Base-by-base conservation (phyloP, 2,888 invertebrate species). In the Pecten maximus region DNA sequence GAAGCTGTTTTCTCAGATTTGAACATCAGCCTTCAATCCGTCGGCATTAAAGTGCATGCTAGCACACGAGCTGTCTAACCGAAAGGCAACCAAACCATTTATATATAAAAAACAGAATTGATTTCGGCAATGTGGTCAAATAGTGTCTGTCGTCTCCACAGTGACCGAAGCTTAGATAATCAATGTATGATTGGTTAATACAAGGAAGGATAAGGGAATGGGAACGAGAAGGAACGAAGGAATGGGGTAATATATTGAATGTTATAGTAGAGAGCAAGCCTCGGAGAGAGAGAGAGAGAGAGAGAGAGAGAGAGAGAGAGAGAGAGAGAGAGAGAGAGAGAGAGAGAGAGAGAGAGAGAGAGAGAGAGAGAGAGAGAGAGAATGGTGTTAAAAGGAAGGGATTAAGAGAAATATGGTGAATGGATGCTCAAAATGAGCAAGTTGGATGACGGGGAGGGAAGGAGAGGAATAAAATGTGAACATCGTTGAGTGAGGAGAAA, bases 51-150 rank as follows among this genome's bases (percentile, higher is more conserved):
- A 54, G 54, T 54, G n/a, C 54, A 54, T 54, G 54, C 54, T 19
- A 54, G 54, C 54, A 54, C 54, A 54, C 23, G 54, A 54, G 54
- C 54, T 54, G 54, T 54, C 54, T 54, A 23, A 54, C 19, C 19
- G 54, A 54, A 54, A 54, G 54, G 54, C 54, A 54, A 54, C 54
- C 54, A 54, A 54, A 54, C 8, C 54, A 54, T 54, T 54, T 54
- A 54, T 54, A 19, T 54, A 54, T n/a, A 54, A 6, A n/a, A n/a
- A 50, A 50, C 16, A 50, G n/a, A 54, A 54, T 54, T 54, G 54
- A 54, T 54, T 54, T 54, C 54, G n/a, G 54, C 54, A 54, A 54
- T n/a, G 54, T 54, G 54, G 54, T 54, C 54, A 54, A 54, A 54
- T 54, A 54, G 19, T 23, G 54, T 54, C 54, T 54, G 54, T 8